These are phyloP conservation scores for Rhaphigaster nebulosa DNA, from an alignment of 2,888 invertebrate genomes.

Conservation along the genomic window DNA sequence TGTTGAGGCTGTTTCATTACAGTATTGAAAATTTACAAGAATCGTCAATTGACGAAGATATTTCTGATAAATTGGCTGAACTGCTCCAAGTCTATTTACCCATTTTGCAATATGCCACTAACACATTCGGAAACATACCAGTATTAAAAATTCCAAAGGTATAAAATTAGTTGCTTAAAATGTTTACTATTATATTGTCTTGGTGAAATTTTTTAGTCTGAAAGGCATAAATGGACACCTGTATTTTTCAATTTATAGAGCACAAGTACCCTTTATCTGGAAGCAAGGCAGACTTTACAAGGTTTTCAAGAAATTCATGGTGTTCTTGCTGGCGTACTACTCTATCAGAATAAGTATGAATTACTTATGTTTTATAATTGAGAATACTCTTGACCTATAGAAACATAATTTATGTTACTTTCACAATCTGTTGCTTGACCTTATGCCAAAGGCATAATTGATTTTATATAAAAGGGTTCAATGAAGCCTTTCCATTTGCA, in stretches of 20 bases:
- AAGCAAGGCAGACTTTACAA: slow-evolving; percentile 88
- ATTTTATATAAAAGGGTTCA: too few species aligned
- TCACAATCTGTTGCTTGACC: too few species aligned
- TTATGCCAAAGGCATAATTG: too few species aligned
- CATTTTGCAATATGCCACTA: slow-evolving; percentile 85
- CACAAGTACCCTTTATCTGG: slow-evolving; percentile 87
- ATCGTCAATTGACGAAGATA: slow-evolving; percentile 70
- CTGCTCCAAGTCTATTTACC: slow-evolving; percentile 92
- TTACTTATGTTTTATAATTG: background rate
- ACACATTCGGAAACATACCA: slow-evolving; percentile 86
- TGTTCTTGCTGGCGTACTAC: slow-evolving; percentile 86
- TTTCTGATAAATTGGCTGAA: slow-evolving; percentile 83
- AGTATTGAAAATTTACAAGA: slow-evolving; percentile 78
- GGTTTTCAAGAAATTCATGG: slow-evolving; percentile 84
- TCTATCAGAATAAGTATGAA: slow-evolving; percentile 89
- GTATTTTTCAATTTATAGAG: slow-evolving; percentile 74
- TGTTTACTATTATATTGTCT: background rate
- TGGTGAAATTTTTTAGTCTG: slow-evolving; percentile 41
- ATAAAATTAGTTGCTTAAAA: slow-evolving; percentile 62
- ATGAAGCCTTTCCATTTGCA: too few species aligned
- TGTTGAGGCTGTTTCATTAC: slow-evolving; percentile 87
- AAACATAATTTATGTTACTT: too few species aligned
- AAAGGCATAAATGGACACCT: background rate
- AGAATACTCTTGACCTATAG: background rate
- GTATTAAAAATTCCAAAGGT: slow-evolving; percentile 87